These are phyloP conservation scores for Piprites chloris DNA, from an alignment of 2,113 vertebrate genomes.

Conservation along the genomic window DNA sequence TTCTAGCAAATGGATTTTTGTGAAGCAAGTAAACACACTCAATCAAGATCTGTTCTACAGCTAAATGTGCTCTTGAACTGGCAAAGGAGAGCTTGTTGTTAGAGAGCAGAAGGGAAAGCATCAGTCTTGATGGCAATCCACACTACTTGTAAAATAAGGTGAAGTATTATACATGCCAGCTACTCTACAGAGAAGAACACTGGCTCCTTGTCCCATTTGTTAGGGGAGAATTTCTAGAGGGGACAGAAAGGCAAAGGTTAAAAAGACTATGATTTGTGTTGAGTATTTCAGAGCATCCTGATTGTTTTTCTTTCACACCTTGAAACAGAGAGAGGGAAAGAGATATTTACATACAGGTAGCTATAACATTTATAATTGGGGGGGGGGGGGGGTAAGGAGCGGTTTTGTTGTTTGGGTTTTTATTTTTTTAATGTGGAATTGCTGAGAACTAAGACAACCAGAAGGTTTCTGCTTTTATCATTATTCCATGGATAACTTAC, in stretches of 20 bases:
- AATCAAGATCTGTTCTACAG: conserved; percentile 24
- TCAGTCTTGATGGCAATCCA: background rate
- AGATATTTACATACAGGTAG: background rate
- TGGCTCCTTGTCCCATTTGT: background rate
- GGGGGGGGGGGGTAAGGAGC: accelerated
- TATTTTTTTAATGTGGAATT: background rate
- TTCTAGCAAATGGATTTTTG: conserved; percentile 55
- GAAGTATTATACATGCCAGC: background rate
- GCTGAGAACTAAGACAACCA: background rate
- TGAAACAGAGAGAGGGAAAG: background rate
- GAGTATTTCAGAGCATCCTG: background rate
- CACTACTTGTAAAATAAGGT: background rate
- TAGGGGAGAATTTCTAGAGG: background rate
- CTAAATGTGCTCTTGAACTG: conserved; percentile 25
- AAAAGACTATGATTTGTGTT: background rate
- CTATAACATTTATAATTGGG: background rate
- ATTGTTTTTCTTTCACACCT: background rate
- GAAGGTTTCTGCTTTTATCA: background rate
- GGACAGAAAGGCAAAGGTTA: background rate
- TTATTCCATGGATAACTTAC: background rate
- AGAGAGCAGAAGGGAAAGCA: background rate
- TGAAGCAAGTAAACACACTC: conserved; percentile 50
- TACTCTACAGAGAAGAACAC: background rate
- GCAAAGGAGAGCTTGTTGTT: background rate
- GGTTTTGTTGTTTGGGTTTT: background rate